Evolutionary conservation across 2,888 invertebrate species (phyloP), one percentile per base, ranked within the genome.

Genomic region (Drosophila macrospina): DNA sequence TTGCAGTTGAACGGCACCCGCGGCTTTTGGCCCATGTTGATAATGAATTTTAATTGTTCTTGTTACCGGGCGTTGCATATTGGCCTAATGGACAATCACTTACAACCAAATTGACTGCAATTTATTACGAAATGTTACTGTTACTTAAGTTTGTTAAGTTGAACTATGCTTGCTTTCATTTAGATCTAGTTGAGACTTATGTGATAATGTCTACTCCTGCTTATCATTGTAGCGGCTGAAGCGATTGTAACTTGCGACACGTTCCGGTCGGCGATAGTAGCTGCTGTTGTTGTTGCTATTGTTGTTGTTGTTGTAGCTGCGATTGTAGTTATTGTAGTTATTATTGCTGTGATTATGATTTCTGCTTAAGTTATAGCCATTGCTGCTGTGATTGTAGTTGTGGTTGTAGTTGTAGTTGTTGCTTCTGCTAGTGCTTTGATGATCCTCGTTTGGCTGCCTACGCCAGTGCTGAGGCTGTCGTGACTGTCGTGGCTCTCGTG

Each of bases 21-120:
- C 65, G 78, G 73, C 69, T 34, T 62, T 55, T 67, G 59, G 44
- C 42, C 42, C 72, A 69, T 86, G 89, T 86, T 69, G 74, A 69
- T 89, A 86, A 86, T 86, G 81, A 89, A 89, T 86, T 86, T 89
- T 86, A 89, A 86, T 86, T 86, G 89, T 69, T 87, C 74, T 63
- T 60, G 54, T 52, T 52, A 55, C 28, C 47, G 37, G 50, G 24
- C 36, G 16, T 32, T 36, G 37, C 8, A 37, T 45, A 34, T 62
- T 30, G 36, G 39, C 60, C 70, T 81, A 69, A 86, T 86, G 64
- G 55, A 41, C 60, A 65, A 66, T 69, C 65, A 73, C 80, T 78
- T 69, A 63, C 52, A 70, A 66, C 62, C 62, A 72, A 76, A 71
- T 72, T 64, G 60, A 44, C 28, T 24, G 26, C 10, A 68, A 50